phyloP scores from a whole-genome alignment of 2,113 vertebrate species.

The Macheiramphus alcinus region DNA sequence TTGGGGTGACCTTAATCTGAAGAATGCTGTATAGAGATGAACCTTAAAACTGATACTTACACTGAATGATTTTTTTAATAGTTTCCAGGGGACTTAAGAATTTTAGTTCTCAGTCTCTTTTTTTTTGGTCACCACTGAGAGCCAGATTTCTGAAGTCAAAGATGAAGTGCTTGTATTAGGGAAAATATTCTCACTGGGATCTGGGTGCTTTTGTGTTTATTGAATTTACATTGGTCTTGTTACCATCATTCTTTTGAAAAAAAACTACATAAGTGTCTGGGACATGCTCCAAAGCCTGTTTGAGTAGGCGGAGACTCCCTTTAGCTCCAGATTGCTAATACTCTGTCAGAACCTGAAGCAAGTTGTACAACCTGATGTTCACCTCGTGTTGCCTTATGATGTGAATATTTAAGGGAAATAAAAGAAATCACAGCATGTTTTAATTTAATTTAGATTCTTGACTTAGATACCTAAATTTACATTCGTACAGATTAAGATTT shows the following conservation, averaged over 20 bases:
- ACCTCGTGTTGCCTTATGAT: not conserved
- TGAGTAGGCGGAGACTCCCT: not conserved
- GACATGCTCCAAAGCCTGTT: not conserved
- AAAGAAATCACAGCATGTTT: not conserved
- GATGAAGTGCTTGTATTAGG: not conserved
- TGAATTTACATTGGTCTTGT: not conserved
- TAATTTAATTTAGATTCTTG: not conserved
- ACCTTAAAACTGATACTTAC: not conserved
- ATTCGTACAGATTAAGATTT: not conserved
- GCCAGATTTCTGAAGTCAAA: not conserved
- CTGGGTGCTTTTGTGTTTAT: not conserved
- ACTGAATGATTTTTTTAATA: not conserved
- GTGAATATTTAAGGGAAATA: not conserved
- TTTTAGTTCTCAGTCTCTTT: not conserved
- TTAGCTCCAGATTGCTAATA: not conserved
- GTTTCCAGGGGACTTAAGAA: not conserved
- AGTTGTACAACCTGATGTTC: not conserved
- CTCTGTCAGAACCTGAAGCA: not conserved
- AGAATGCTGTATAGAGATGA: not conserved
- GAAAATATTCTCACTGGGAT: not conserved
- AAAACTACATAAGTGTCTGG: not conserved
- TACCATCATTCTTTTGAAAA: not conserved
- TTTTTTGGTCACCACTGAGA: not conserved
- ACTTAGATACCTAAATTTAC: not conserved
- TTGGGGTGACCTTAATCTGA: not conserved